phyloP scores from a whole-genome alignment of 2,888 invertebrate genomes.

The Gryllus longicercus region DNA sequence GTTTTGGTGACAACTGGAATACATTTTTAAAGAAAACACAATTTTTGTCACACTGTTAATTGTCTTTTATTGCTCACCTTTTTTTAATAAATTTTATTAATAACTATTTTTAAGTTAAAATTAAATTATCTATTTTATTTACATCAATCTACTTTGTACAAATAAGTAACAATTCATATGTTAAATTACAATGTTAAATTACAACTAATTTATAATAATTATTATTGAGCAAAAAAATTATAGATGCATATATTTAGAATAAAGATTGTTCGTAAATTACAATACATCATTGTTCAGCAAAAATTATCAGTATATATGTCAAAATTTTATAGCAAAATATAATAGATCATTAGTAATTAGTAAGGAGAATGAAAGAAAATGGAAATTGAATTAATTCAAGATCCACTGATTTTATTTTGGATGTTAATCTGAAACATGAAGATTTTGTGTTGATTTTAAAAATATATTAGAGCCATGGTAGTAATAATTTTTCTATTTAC shows the following conservation, averaged over 20 bases:
- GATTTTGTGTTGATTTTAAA: too few relatives aligned
- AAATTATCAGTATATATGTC: background rate
- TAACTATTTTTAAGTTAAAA: too few relatives aligned
- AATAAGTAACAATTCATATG: too few relatives aligned
- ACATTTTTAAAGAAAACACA: background rate
- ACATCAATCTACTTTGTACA: background rate
- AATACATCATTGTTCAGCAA: too few relatives aligned
- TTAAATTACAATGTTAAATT: too few relatives aligned
- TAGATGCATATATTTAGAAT: background rate
- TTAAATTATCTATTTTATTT: background rate
- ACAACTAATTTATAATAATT: background rate
- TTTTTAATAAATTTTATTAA: background rate
- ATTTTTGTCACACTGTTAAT: background rate
- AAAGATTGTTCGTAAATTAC: background rate
- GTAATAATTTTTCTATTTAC: too few relatives aligned
- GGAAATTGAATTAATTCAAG: too few relatives aligned
- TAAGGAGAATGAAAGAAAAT: background rate
- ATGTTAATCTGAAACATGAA: too few relatives aligned
- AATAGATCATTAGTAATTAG: background rate
- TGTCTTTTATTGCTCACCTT: background rate
- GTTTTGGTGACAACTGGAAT: too few relatives aligned
- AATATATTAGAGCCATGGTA: too few relatives aligned
- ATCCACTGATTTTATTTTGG: too few relatives aligned
- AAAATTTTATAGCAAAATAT: background rate
- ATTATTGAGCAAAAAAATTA: background rate